These are phyloP conservation scores for Cirrhinus mrigala DNA, from an alignment of 2,797 vertebrate genomes.

Conservation along the genomic window DNA sequence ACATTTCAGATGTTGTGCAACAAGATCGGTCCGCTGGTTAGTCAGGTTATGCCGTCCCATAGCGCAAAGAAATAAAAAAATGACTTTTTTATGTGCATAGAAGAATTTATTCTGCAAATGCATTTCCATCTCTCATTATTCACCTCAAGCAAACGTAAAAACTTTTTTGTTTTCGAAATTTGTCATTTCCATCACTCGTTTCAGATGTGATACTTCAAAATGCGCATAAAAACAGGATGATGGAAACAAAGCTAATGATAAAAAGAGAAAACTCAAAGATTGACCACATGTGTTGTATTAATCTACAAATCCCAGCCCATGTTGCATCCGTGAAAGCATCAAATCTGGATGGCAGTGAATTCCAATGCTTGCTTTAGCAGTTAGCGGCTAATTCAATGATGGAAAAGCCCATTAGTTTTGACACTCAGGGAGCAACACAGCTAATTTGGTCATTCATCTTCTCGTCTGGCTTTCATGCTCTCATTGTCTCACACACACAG, in stretches of 20 bases:
- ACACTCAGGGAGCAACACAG: constrained; percentile 7
- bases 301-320: not conserved
- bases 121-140: no score
- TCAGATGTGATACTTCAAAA: no score
- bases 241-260: not conserved
- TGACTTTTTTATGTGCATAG: no score
- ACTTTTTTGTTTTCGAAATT: no score
- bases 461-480: constrained; percentile 21
- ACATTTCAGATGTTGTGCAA: no score
- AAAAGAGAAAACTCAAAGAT: not conserved
- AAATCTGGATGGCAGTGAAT: not conserved
- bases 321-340: not conserved
- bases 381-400: constrained; percentile 8
- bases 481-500: constrained; percentile 40
- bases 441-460: constrained; percentile 47
- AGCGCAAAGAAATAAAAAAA: no score
- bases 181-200: no score
- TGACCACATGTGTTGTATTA: not conserved
- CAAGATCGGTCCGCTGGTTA: no score
- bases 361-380: constrained; percentile 19
- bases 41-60: no score
- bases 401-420: constrained; percentile 26
- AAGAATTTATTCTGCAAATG: no score
- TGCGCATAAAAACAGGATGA: no score
- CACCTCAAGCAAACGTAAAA: no score